A percentile compares a stretch with the other conserved stretches of the same genome.
Evolutionary conservation across 2,113 vertebrate species (phyloP).

Genomic region (Ammodytes marinus): DNA sequence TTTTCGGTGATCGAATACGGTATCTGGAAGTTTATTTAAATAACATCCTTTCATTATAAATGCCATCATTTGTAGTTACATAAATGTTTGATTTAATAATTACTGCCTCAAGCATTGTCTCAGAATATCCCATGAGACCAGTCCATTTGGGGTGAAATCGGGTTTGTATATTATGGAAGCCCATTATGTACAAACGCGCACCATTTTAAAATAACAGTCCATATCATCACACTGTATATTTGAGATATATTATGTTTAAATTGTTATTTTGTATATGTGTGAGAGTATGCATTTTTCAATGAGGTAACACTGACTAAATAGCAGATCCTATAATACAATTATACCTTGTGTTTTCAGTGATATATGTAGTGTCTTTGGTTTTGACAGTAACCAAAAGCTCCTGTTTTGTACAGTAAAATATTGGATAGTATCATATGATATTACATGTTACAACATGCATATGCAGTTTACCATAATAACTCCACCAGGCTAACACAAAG

Average conservation of each 20-base stretch:
- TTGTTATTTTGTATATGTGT: too few species aligned
- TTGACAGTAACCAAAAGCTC: neutral
- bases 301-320: neutral
- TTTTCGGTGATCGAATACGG: neutral
- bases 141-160: conserved; percentile 39
- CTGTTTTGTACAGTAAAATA: neutral
- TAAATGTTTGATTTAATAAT: conserved; percentile 36
- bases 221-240: too few species aligned
- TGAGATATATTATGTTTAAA: too few species aligned
- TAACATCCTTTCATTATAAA: conserved; percentile 30
- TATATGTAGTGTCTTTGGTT: neutral
- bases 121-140: conserved; percentile 28
- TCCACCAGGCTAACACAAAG: conserved; percentile 16
- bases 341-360: neutral
- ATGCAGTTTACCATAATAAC: conserved; percentile 26
- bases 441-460: neutral
- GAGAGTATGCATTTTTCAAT: neutral
- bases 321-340: neutral
- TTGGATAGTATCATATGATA: neutral
- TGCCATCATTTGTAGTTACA: conserved; percentile 41
- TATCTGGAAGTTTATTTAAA: conserved; percentile 25
- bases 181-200: too few species aligned
- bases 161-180: neutral
- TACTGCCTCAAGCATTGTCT: neutral
- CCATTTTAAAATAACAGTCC: too few species aligned